Evolutionary conservation across 2,797 vertebrate genomes (phyloP).

Genomic region (Labeo calbasu): DNA sequence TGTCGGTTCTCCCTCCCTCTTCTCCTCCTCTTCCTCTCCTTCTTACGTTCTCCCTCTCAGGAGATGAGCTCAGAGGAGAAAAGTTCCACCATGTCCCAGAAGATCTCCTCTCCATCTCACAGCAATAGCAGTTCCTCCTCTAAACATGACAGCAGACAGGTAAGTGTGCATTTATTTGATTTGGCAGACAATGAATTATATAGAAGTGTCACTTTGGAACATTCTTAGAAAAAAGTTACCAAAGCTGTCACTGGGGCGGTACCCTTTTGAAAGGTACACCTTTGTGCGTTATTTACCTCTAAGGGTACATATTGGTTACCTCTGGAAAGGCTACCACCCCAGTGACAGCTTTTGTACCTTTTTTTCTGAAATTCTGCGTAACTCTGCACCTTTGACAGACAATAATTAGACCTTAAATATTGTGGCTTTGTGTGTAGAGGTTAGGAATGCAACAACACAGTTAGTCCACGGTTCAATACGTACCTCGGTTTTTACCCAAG

Average conservation of each 20-base stretch:
- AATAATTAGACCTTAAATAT: background rate
- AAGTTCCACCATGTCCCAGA: slow-evolving; percentile 85
- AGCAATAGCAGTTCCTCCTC: slow-evolving; percentile 97
- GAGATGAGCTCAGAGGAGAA: slow-evolving; percentile 89
- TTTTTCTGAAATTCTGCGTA: background rate
- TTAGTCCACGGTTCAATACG: too few relatives aligned
- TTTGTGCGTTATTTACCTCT: background rate
- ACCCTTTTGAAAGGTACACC: background rate
- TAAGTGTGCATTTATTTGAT: slow-evolving; percentile 66
- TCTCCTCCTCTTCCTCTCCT: background rate
- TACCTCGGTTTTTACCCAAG: too few relatives aligned
- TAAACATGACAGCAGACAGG: slow-evolving; percentile 94
- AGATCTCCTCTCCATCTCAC: slow-evolving; percentile 89
- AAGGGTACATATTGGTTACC: background rate
- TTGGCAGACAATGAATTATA: background rate
- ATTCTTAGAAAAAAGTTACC: background rate
- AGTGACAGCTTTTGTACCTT: background rate
- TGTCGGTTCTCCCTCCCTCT: slow-evolving; percentile 1
- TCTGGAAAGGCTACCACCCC: background rate
- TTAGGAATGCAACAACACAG: too few relatives aligned
- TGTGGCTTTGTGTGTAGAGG: background rate
- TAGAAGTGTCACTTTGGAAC: background rate
- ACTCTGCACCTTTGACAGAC: background rate
- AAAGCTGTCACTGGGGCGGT: background rate
- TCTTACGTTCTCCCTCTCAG: background rate